A percentile compares a stretch with the other conserved stretches of the same genome.
phyloP scores from a whole-genome alignment of 2,113 vertebrate species.

The Bubalus kerabau region DNA sequence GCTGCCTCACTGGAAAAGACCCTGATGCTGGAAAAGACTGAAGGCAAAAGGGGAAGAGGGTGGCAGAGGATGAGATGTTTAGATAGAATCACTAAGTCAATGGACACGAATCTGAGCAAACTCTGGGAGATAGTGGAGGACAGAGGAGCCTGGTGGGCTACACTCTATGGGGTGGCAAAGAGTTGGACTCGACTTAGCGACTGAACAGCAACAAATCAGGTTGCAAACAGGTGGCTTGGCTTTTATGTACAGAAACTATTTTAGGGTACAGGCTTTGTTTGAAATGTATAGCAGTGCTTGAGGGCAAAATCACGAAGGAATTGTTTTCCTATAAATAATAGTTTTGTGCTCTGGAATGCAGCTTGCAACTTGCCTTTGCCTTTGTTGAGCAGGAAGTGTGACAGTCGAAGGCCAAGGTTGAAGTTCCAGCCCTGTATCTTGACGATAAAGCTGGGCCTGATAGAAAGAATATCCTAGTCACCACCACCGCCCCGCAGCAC shows the following conservation, averaged over 20 bases:
- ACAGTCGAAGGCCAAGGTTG: neutral
- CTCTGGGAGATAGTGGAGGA: neutral
- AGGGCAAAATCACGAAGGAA: neutral
- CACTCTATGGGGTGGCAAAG: neutral
- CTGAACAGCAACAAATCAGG: neutral
- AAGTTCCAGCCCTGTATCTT: neutral
- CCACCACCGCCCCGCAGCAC: neutral
- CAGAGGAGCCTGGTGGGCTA: neutral
- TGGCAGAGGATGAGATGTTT: neutral
- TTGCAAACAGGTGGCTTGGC: neutral
- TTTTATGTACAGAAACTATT: neutral
- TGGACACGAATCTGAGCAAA: neutral
- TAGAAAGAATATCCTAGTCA: neutral
- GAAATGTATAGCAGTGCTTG: neutral
- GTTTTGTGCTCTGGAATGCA: neutral
- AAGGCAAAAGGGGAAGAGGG: neutral
- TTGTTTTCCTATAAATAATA: neutral
- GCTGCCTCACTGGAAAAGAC: neutral
- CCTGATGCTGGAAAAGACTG: neutral
- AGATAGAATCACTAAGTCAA: neutral
- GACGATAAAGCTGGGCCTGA: neutral
- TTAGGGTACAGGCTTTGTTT: neutral
- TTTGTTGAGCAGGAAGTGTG: neutral
- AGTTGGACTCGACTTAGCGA: neutral
- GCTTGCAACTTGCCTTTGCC: neutral